Conservation (phyloP, 2,113 vertebrate genomes). For the Eurypyga helias region DNA sequence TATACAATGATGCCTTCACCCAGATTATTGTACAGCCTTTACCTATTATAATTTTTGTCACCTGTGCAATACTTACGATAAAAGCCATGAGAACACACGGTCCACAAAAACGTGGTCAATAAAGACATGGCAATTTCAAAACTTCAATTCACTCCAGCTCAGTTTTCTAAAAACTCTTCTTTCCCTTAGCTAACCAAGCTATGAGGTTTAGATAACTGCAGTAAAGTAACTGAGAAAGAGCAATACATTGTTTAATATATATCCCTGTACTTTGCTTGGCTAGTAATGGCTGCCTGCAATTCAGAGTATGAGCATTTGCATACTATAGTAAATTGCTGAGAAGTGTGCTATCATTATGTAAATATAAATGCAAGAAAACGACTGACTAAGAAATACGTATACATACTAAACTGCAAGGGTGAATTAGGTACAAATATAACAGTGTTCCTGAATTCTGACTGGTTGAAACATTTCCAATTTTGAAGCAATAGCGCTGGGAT, state of each 20-base stretch:
- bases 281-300: neutral
- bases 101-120: neutral
- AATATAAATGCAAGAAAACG: neutral
- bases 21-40: neutral
- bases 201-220: neutral
- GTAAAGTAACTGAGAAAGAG: neutral
- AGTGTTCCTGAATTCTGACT: neutral
- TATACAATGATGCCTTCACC: neutral
- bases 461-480: neutral
- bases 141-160: neutral
- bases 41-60: neutral
- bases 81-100: neutral
- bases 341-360: neutral
- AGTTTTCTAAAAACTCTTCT: neutral
- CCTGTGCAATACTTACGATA: neutral
- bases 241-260: neutral
- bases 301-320: neutral
- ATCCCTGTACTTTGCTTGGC: neutral
- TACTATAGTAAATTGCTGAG: neutral
- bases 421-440: neutral
- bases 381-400: neutral
- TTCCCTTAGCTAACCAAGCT: neutral
- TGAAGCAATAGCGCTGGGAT: neutral
- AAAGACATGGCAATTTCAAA: fast-evolving
- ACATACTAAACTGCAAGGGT: neutral